Conservation (phyloP, 2,113 vertebrate genomes). For the Rousettus leschenaultii region DNA sequence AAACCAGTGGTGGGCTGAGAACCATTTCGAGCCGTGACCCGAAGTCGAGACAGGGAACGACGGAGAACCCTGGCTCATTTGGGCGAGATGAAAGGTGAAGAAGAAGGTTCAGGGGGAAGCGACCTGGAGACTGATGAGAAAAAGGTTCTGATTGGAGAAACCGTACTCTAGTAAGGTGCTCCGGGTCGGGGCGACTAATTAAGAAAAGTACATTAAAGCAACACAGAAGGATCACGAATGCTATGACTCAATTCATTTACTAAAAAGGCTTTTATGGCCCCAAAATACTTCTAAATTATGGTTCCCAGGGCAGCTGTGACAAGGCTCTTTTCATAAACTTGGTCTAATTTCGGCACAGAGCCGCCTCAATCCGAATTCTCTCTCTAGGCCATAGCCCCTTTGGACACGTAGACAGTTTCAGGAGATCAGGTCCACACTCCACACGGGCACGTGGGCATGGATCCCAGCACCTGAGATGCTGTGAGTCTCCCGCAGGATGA, state of each 20-base stretch:
- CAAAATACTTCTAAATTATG: not conserved
- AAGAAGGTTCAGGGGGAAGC: conserved; percentile 1
- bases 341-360: conserved; percentile 29
- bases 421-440: not conserved
- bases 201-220: not conserved
- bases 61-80: not conserved
- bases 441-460: not conserved
- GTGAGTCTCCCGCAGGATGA: conserved; percentile 43
- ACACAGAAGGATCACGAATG: not conserved
- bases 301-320: conserved; percentile 33
- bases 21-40: not conserved
- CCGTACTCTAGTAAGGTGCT: not conserved
- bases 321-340: conserved; percentile 34
- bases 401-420: not conserved
- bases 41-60: not conserved
- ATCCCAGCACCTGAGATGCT: not conserved
- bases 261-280: conserved; percentile 14
- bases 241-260: conserved; percentile 1
- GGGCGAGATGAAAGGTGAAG: not conserved
- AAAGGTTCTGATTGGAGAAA: not conserved
- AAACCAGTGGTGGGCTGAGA: not conserved
- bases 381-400: not conserved
- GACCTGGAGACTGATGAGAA: not conserved
- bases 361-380: not conserved
- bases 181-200: conserved; percentile 10